These are phyloP conservation scores for Pachydiplax longipennis DNA, from an alignment of 2,888 invertebrate genomes.

Conservation along the genomic window DNA sequence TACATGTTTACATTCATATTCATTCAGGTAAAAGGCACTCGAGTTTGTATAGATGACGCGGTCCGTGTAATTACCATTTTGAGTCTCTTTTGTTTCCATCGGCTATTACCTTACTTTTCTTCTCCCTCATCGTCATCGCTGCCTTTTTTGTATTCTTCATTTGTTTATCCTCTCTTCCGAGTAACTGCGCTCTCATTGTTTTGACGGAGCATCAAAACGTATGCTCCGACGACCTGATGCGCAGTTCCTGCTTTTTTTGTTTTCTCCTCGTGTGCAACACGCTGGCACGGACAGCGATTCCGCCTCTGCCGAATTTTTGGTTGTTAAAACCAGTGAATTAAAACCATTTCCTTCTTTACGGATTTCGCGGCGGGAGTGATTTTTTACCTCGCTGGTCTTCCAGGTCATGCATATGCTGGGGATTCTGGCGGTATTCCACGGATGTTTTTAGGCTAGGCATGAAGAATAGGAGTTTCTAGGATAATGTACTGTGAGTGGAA, in stretches of 20 bases:
- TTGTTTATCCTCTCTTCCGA: neutral
- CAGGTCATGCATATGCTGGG: neutral
- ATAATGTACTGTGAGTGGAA: no score
- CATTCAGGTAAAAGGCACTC: neutral
- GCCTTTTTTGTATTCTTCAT: neutral
- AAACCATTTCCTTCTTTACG: neutral
- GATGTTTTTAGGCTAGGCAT: neutral
- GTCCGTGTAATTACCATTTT: neutral
- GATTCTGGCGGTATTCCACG: neutral
- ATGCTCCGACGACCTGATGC: neutral
- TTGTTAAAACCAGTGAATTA: neutral
- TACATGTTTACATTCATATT: neutral
- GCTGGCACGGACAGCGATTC: neutral
- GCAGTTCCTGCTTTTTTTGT: neutral
- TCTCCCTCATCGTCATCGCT: neutral
- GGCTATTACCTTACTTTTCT: neutral
- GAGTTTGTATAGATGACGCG: neutral
- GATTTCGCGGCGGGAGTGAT: neutral
- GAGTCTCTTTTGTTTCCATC: neutral
- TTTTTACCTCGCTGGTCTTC: neutral
- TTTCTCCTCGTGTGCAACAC: neutral
- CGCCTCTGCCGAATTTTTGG: neutral
- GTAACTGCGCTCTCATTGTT: neutral
- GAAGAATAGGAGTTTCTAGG: neutral
- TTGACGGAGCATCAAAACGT: slow-evolving; percentile 14